Conservation (phyloP, 2,797 vertebrate species). For the Astyanax mexicanus region DNA sequence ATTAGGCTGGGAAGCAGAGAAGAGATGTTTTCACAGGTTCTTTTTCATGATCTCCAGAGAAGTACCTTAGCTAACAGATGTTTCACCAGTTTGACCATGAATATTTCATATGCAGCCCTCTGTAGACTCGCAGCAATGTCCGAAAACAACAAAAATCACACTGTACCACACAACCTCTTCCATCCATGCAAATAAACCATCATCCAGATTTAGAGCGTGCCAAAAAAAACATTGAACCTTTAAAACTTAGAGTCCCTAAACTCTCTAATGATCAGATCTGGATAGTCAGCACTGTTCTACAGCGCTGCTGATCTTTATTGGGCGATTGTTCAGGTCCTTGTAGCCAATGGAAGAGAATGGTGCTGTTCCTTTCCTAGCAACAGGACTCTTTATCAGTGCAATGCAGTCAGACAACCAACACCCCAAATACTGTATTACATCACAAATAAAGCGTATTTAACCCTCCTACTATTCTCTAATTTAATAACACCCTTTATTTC, state of each 20-base stretch:
- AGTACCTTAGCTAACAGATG: background rate
- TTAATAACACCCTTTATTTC: no score
- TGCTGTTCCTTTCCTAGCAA: constrained; percentile 87
- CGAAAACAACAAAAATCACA: no score
- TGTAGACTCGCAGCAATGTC: background rate
- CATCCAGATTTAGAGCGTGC: constrained; percentile 52
- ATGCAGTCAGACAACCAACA: constrained; percentile 76
- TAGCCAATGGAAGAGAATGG: constrained; percentile 76
- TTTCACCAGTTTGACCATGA: background rate
- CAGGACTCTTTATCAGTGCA: constrained; percentile 76
- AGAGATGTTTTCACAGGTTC: background rate
- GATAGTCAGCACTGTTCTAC: constrained; percentile 63
- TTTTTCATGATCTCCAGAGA: background rate
- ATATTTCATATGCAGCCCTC: no score
- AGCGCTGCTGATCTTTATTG: constrained; percentile 72
- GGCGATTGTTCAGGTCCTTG: constrained; percentile 61
- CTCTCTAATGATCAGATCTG: constrained; percentile 67
- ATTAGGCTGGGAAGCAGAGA: background rate
- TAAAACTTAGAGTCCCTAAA: constrained; percentile 56
- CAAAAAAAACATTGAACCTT: constrained; percentile 55
- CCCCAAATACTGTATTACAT: constrained; percentile 84
- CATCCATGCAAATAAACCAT: constrained; percentile 1
- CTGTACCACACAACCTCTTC: background rate
- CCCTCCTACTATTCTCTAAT: no score
- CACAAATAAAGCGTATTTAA: constrained; percentile 75